Conservation (phyloP, 2,113 vertebrate species). For the Azemiops feae region DNA sequence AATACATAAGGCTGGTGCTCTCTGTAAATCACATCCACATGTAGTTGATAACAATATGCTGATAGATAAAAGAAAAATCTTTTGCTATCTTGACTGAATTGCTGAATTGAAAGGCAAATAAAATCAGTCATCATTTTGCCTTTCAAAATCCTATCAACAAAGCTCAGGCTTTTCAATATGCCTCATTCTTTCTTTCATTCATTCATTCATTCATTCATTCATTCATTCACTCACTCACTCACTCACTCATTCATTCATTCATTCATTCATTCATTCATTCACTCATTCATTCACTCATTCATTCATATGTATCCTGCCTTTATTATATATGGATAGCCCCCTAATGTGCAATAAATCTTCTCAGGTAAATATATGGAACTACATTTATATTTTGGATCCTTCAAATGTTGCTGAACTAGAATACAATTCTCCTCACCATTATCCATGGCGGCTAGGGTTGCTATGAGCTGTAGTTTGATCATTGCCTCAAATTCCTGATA, state of each 20-base stretch:
- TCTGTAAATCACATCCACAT: constrained; percentile 40
- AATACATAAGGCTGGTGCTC: constrained; percentile 26
- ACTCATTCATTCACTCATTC: too few relatives aligned
- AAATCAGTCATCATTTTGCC: background rate
- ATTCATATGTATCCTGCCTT: background rate
- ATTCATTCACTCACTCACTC: background rate
- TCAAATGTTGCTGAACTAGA: background rate
- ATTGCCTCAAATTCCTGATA: background rate
- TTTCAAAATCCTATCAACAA: background rate
- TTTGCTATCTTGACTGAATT: constrained; percentile 3
- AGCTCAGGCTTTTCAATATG: background rate
- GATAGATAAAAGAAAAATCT: background rate
- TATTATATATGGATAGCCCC: background rate
- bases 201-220: too few relatives aligned
- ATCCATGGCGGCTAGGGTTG: background rate
- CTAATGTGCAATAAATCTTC: background rate
- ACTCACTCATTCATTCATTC: background rate
- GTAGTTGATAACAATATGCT: background rate
- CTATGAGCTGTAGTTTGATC: background rate
- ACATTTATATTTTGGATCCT: background rate
- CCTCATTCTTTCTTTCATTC: background rate
- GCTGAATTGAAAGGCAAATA: constrained; percentile 29
- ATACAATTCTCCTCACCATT: background rate
- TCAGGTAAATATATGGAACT: background rate
- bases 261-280: too few relatives aligned